Evolutionary conservation across 2,797 vertebrate genomes (phyloP), one percentile per base, ranked within the genome.

Genomic region (Alouatta caraya): DNA sequence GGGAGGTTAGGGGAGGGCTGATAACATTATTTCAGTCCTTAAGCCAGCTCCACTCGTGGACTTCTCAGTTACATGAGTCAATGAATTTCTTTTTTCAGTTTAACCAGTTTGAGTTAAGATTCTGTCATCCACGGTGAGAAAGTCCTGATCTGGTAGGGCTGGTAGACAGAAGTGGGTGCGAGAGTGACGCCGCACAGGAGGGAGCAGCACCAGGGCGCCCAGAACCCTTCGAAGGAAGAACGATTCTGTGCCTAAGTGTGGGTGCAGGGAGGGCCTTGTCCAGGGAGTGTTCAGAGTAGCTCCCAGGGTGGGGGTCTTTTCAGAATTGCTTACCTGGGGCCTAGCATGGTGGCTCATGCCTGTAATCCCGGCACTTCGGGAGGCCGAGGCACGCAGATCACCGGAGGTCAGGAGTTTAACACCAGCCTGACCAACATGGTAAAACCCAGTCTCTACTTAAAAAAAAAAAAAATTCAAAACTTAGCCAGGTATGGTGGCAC

Each of bases 161-260:
- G 82, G n/a, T 3, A 4, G 76, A 57, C 13, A 0, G 0, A 7
- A 5, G 50, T 7, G 8, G 33, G 7, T 39, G 24, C 5, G 22
- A 17, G 6, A 3, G 46, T 8, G 44, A 57, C 8, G 15, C 3
- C 44, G 44, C 4, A 4, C 48, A 30, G 5, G 46, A 26, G 15
- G 24, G 24, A 46, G 13, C 4, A 37, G 44, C 7, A 37, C 55
- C 8, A 1, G 44, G 59, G 46, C 0, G 0, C 22, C 64, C 3
- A 4, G 1, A 22, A 52, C 17, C 19, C 22, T 21, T 5, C 2
- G 0, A 11, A 55, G 33, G n/a, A 46, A 37, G 79, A 22, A 33
- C 0, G 11, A 4, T 1, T 22, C 30, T 4, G 0, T 4, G 30
- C 17, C 37, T 5, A 2, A 11, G 33, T 7, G 8, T 5, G 22